phyloP scores from a whole-genome alignment of 2,888 invertebrate species.

The Synergus japonicus region DNA sequence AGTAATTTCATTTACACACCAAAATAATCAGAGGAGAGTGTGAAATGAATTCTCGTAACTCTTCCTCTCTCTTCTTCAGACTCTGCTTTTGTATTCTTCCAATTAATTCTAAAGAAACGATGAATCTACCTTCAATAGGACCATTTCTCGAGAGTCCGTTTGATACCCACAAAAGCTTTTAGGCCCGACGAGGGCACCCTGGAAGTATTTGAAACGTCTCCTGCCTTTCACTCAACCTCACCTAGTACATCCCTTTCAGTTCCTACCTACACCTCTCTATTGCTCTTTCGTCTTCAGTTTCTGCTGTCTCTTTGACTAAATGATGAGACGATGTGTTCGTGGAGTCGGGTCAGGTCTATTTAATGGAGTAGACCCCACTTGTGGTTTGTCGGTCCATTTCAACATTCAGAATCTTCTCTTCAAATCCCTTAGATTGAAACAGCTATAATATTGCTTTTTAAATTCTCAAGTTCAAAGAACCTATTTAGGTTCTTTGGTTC shows the following conservation, averaged over 20 bases:
- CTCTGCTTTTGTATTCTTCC: background rate
- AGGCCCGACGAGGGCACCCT: slow-evolving; percentile 21
- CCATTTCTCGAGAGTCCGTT: slow-evolving; percentile 17
- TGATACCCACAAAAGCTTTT: slow-evolving; percentile 49
- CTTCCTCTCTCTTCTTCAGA: background rate
- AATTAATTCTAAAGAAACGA: background rate
- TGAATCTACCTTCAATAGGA: slow-evolving; percentile 27
- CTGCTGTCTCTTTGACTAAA: slow-evolving; percentile 44
- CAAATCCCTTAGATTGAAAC: background rate
- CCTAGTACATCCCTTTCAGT: background rate
- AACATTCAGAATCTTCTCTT: background rate
- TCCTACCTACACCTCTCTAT: background rate
- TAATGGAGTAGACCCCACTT: slow-evolving; percentile 55
- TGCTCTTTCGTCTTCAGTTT: slow-evolving; percentile 15
- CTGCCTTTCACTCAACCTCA: slow-evolving; percentile 2
- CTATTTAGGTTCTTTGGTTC: no score
- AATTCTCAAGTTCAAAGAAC: no score
- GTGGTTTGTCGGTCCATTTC: slow-evolving; percentile 32
- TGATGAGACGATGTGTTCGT: slow-evolving; percentile 41
- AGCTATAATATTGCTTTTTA: no score
- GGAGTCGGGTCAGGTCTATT: slow-evolving; percentile 50
- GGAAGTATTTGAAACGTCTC: background rate
- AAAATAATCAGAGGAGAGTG: background rate
- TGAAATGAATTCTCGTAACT: background rate
- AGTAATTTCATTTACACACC: slow-evolving; percentile 20